Conservation (phyloP, 2,797 vertebrate genomes). For the Fistularia tabacaria region DNA sequence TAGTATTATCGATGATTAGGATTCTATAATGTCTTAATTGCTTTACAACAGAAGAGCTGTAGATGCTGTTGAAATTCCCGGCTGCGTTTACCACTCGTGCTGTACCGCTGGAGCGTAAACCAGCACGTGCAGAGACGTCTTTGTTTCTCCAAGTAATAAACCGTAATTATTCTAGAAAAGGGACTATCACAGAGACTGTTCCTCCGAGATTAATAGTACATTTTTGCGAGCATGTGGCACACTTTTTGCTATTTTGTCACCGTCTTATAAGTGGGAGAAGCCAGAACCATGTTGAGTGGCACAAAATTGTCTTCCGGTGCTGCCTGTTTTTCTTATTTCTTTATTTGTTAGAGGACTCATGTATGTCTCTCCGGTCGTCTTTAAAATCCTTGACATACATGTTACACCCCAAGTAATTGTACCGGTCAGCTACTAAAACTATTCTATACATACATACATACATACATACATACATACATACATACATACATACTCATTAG, state of each 20-base stretch:
- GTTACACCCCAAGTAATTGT: too few relatives aligned
- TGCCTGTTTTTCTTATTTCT: too few relatives aligned
- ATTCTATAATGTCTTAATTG: slow-evolving; percentile 15
- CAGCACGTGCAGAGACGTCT: not conserved
- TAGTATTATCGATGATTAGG: slow-evolving; percentile 6
- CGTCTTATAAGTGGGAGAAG: slow-evolving; percentile 10
- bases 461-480: not conserved
- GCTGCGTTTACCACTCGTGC: slow-evolving; percentile 6
- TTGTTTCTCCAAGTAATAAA: slow-evolving; percentile 44
- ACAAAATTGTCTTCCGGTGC: slow-evolving; percentile 12
- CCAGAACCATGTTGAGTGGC: slow-evolving; percentile 15
- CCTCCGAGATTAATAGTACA: slow-evolving; percentile 15
- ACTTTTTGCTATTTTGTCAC: slow-evolving; percentile 16
- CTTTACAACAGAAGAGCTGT: slow-evolving; percentile 18
- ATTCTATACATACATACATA: slow-evolving; percentile 13
- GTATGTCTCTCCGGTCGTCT: too few relatives aligned
- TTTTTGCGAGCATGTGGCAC: slow-evolving; percentile 21
- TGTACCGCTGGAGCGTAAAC: not conserved
- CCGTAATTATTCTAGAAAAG: slow-evolving; percentile 50
- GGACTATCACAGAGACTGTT: slow-evolving; percentile 62
- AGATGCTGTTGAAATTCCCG: slow-evolving; percentile 2
- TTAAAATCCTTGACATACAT: too few relatives aligned
- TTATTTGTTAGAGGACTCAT: too few relatives aligned
- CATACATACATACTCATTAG: not conserved
- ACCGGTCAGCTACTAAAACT: too few relatives aligned